Conservation (phyloP, 2,888 invertebrate genomes). For the Sericinus montela region DNA sequence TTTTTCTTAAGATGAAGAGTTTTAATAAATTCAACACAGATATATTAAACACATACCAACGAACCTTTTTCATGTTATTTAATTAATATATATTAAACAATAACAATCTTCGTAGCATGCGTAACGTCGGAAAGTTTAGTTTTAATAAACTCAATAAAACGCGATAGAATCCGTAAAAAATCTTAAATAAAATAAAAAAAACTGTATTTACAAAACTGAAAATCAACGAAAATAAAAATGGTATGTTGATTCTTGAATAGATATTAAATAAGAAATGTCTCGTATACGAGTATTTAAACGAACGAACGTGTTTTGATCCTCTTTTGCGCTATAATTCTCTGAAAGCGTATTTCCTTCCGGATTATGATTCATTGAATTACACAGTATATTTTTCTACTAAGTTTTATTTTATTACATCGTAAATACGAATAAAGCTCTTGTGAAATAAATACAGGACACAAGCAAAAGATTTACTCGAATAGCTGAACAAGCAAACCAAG, state of each 20-base stretch:
- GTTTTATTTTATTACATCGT: background rate
- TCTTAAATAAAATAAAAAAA: too few relatives aligned
- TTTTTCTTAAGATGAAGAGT: background rate
- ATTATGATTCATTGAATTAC: background rate
- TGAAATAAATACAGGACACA: slow-evolving; percentile 7
- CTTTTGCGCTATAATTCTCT: background rate
- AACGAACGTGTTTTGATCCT: background rate
- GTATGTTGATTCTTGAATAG: background rate
- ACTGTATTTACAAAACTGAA: too few relatives aligned
- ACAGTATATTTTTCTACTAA: background rate
- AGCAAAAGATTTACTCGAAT: slow-evolving; percentile 6
- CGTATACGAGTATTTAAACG: too few relatives aligned
- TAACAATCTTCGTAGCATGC: too few relatives aligned
- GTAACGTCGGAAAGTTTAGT: too few relatives aligned
- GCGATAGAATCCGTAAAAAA: too few relatives aligned
- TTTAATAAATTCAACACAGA: too few relatives aligned
- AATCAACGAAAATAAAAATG: background rate
- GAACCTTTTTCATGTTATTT: too few relatives aligned
- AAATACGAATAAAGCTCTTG: slow-evolving; percentile 4
- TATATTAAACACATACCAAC: too few relatives aligned
- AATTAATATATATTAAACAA: too few relatives aligned
- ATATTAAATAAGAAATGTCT: background rate
- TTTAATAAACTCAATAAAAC: too few relatives aligned
- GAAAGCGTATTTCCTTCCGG: background rate
- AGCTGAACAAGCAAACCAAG: slow-evolving; percentile 6